phyloP scores from a whole-genome alignment of 2,113 vertebrate species.

The Empidonax traillii region DNA sequence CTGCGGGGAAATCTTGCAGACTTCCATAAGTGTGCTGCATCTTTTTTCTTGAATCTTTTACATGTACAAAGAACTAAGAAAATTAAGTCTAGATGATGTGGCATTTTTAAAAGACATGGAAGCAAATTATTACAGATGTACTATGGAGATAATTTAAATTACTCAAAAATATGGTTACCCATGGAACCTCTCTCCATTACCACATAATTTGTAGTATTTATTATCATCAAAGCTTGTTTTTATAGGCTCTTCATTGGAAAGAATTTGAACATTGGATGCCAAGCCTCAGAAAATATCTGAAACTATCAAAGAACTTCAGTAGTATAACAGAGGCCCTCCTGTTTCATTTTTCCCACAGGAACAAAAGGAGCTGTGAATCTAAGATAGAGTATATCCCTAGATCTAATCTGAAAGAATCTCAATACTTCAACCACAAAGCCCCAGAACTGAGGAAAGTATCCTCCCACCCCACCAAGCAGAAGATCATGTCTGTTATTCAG shows the following conservation, averaged over 20 bases:
- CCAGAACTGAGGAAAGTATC: background rate
- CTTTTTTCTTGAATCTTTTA: background rate
- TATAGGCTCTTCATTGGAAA: slow-evolving; percentile 3
- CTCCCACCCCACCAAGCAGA: background rate
- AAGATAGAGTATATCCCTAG: slow-evolving; percentile 11
- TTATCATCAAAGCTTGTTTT: slow-evolving; percentile 19
- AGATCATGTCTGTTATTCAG: background rate
- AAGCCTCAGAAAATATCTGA: slow-evolving; percentile 33
- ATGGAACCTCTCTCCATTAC: background rate
- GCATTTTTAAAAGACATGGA: background rate
- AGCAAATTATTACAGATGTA: background rate
- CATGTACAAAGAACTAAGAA: background rate
- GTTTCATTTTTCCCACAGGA: slow-evolving; percentile 24
- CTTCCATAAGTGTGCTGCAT: background rate
- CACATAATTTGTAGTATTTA: background rate
- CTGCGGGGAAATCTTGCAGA: background rate
- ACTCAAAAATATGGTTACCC: background rate
- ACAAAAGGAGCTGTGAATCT: slow-evolving; percentile 23
- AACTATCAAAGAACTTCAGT: slow-evolving; percentile 5
- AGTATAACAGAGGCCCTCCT: background rate
- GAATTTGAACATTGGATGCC: background rate
- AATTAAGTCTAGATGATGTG: background rate
- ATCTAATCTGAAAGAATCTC: slow-evolving; percentile 32
- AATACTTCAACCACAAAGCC: background rate
- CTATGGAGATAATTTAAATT: background rate